Base-by-base conservation (phyloP, 2,113 vertebrate genomes). In the Scytalopus superciliaris region DNA sequence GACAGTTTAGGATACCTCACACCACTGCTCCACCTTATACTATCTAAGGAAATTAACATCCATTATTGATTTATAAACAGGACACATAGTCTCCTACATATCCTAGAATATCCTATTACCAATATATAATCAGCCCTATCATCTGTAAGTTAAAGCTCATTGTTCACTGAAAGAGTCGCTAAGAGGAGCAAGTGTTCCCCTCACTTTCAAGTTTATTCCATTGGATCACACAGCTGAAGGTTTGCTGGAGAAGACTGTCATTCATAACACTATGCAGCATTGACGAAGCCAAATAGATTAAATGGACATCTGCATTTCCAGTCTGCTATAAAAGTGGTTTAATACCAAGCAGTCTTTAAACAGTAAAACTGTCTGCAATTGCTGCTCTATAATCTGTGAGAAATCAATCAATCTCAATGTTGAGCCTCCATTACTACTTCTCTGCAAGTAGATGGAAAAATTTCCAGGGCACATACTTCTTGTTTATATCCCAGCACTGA, bases 281-380 rank as follows among this genome's bases (percentile, higher is more conserved):
- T 78, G 68, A 84, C 85, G 44, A 25, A 96, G 79, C 85, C 92
- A 85, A 95, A 70, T 42, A 85, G 88, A 88, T 93, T 74, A 95
- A 96, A 87, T 22, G 92, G 94, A 90, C 92, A 96, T 94, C 85
- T 97, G 94, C 93, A 91, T 95, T 94, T 90, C 64, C 80, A 89
- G 78, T 60, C 85, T 84, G 72, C 83, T 92, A 56, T 75, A 92
- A 86, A 92, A 96, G 39, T 86, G 85, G 86, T 93, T 96, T 96
- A 97, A 95, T 83, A 93, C 67, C 72, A 91, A 88, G 64, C 60
- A 81, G 68, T 81, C 87, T 94, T 96, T 88, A 92, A 94, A 92
- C 66, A 93, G 92, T 92, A 90, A 96, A 95, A 95, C 72, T 93
- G 85, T 75, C 96, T 93, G 83, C 85, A 93, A 87, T 89, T 90